These are phyloP conservation scores for Bombus vancouverensis DNA, from an alignment of 1,140 invertebrate genomes.

Conservation along the genomic window DNA sequence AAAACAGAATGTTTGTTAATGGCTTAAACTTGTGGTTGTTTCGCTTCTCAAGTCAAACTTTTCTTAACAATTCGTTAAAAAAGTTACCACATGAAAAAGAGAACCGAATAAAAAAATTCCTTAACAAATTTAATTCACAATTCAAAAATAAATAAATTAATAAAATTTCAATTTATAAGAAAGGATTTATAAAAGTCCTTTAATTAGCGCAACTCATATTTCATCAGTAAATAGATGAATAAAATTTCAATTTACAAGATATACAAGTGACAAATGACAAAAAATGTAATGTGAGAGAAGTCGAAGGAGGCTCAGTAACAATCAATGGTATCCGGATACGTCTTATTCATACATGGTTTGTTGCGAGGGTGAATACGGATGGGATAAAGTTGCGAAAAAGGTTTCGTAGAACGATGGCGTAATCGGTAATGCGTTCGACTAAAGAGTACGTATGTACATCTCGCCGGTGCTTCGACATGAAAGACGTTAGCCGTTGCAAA, in stretches of 20 bases:
- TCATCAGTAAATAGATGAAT: no score
- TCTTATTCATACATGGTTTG: background rate
- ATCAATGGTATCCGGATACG: slow-evolving; percentile 27
- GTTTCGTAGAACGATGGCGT: slow-evolving; percentile 40
- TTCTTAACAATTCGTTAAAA: no score
- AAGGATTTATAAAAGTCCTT: no score
- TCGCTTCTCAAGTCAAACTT: no score
- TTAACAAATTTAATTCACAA: background rate
- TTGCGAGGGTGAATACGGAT: slow-evolving; percentile 25
- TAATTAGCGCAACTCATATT: no score
- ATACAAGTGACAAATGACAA: background rate
- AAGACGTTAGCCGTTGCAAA: slow-evolving; percentile 29
- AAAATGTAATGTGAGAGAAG: background rate
- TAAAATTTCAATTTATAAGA: background rate
- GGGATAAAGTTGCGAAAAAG: slow-evolving; percentile 47
- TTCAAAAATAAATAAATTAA: background rate
- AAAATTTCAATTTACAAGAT: background rate
- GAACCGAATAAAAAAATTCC: background rate
- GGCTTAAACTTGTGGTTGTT: no score
- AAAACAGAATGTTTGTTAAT: no score
- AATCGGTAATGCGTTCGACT: slow-evolving; percentile 40
- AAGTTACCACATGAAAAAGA: background rate
- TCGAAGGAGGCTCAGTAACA: background rate
- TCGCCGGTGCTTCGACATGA: slow-evolving; percentile 25
- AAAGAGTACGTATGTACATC: slow-evolving; percentile 13